Conservation (phyloP, 1,140 invertebrate species). For the Anoplophora glabripennis region DNA sequence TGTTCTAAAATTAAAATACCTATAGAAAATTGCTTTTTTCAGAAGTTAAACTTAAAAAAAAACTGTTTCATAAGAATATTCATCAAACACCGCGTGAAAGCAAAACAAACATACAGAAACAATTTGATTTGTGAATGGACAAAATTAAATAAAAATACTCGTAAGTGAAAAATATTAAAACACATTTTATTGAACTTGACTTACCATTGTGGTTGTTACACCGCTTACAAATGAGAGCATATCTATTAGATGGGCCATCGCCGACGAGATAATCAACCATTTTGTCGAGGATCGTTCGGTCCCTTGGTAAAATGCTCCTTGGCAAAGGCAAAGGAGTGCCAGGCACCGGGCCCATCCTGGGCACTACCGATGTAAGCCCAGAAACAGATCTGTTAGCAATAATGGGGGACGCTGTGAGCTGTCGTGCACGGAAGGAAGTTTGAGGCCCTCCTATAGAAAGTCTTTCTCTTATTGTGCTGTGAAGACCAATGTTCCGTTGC, state of each 20-base stretch:
- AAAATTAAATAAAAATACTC: conserved; percentile 3
- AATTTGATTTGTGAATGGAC: neutral
- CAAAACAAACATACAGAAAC: no score
- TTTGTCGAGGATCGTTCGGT: conserved; percentile 70
- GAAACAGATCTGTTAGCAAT: neutral
- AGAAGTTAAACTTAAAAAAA: no score
- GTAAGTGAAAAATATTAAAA: neutral
- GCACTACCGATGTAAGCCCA: neutral
- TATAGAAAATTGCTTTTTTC: no score
- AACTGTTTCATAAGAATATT: no score
- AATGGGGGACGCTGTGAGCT: neutral
- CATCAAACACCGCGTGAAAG: no score
- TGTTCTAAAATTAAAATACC: no score
- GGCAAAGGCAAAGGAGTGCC: conserved; percentile 50
- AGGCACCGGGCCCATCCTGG: conserved; percentile 25
- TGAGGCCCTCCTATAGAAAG: conserved; percentile 46
- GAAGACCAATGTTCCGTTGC: neutral
- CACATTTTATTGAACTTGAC: conserved; percentile 3
- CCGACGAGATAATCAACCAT: conserved; percentile 92
- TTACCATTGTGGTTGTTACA: conserved; percentile 89
- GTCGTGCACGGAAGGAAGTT: neutral
- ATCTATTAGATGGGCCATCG: conserved; percentile 92
- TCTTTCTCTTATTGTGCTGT: neutral
- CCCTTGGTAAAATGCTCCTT: conserved; percentile 53
- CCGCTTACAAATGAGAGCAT: conserved; percentile 88